phyloP scores from a whole-genome alignment of 2,113 vertebrate species.

The Cottus gobio region DNA sequence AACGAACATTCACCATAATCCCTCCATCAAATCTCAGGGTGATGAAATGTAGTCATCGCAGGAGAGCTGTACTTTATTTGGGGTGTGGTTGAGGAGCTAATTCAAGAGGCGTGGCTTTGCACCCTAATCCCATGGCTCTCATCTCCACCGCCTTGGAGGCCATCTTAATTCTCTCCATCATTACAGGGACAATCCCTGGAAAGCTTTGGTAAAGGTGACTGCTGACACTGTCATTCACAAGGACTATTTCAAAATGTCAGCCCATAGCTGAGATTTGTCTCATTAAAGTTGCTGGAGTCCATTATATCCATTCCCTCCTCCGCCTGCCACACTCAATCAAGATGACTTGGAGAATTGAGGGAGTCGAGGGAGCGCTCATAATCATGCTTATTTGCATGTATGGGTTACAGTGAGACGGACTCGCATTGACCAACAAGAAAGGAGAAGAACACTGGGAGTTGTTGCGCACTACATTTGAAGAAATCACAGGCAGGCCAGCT shows the following conservation, averaged over 20 bases:
- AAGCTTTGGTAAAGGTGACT: conserved; percentile 83
- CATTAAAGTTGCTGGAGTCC: conserved; percentile 80
- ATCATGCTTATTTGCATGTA: conserved; percentile 71
- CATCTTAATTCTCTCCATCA: conserved; percentile 83
- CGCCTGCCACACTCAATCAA: conserved; percentile 74
- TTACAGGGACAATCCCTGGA: conserved; percentile 73
- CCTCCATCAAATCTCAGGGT: conserved; percentile 58
- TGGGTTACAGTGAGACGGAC: conserved; percentile 51
- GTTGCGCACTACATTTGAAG: conserved; percentile 28
- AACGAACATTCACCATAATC: conserved; percentile 62
- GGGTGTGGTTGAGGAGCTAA: conserved; percentile 60
- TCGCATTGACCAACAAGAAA: conserved; percentile 67
- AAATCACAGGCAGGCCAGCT: conserved; percentile 40
- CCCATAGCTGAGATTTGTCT: conserved; percentile 80
- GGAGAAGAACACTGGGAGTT: conserved; percentile 30
- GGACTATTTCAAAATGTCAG: conserved; percentile 85
- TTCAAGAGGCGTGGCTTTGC: conserved; percentile 75
- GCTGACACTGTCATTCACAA: conserved; percentile 83
- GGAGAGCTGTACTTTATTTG: conserved; percentile 45
- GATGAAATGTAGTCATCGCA: conserved; percentile 9
- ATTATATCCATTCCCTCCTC: conserved; percentile 69
- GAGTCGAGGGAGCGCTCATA: conserved; percentile 64
- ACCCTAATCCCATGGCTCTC: conserved; percentile 72
- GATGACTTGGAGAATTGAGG: conserved; percentile 55
- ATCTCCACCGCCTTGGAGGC: conserved; percentile 63